Evolutionary conservation across 1,140 invertebrate genomes (phyloP), one percentile per base, ranked within the genome.

Genomic region (Microplitis demolitor): DNA sequence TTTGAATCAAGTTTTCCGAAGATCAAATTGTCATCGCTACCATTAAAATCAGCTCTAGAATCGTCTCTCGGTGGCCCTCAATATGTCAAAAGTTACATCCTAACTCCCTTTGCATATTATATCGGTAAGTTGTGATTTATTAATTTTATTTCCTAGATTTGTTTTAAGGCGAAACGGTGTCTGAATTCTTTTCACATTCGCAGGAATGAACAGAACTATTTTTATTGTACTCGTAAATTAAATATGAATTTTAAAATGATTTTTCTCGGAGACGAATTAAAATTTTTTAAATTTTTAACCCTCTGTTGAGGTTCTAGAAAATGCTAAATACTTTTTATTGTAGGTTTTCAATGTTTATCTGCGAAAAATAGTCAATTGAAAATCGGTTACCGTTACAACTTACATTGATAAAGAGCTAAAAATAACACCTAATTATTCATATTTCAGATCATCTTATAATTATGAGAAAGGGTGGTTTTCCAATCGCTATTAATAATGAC

Each of bases 391-490:
- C 24, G 24, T 24, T 24, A 24, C 24, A 24, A 0, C 24, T 24
- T 24, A 24, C 0, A 24, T 24, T 24, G 24, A 2, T 24, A 24
- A 24, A 1, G 2, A 24, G 24, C 24, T 24, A 24, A 24, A 24
- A 24, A 24, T 24, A 24, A 24, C 24, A 24, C 24, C 2, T 24
- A 24, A 24, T 53, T 60, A 8, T 39, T 74, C 3, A 61, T 8
- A 39, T 50, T 60, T 3, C n/a, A 90, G 89, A 91, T 85, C 84
- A 89, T 75, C 78, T 84, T 8, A 73, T 90, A 35, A 77, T 89
- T 3, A 84, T 90, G 81, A 80, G 87, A 53, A 86, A 88, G 75
- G 87, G 87, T 69, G 88, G 89, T 31, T 88, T 83, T 77, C 84
- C 88, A 13, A 75, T 90, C 34, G 81, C 85, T 39, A 79, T 89